These are phyloP conservation scores for Scaptomyza graminum DNA, from an alignment of 1,140 invertebrate species.

Conservation along the genomic window DNA sequence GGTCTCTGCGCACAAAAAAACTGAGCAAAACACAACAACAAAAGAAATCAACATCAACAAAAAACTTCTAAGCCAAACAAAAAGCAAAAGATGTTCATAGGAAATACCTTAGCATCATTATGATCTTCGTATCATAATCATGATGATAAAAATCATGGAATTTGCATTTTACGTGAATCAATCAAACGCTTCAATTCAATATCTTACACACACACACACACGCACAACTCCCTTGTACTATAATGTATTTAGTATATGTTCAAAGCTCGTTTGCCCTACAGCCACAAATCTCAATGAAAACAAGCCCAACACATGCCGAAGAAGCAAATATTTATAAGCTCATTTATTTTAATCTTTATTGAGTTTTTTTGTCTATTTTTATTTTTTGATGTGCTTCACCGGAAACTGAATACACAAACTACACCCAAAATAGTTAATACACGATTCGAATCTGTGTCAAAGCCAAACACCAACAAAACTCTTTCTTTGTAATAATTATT, in stretches of 20 bases:
- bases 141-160: constrained; percentile 25
- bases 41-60: constrained; percentile 52
- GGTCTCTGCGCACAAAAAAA: constrained; percentile 19
- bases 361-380: background rate
- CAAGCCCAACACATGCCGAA: constrained; percentile 13
- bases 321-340: constrained; percentile 1
- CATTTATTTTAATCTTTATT: constrained; percentile 3
- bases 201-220: constrained; percentile 10
- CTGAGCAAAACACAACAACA: constrained; percentile 19
- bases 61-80: constrained; percentile 76
- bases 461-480: constrained; percentile 5
- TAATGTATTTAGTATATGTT: background rate
- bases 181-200: constrained; percentile 59
- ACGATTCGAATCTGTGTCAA: constrained; percentile 5
- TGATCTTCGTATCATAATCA: constrained; percentile 19
- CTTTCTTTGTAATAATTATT: background rate
- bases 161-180: constrained; percentile 80
- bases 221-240: constrained; percentile 7
- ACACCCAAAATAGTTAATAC: constrained; percentile 1
- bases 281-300: constrained; percentile 42
- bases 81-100: constrained; percentile 67
- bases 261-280: constrained; percentile 31
- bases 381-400: constrained; percentile 5
- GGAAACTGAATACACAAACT: constrained; percentile 5
- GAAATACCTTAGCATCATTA: constrained; percentile 69